Evolutionary conservation across 2,888 invertebrate genomes (phyloP), one percentile per base, ranked within the genome.

Genomic region (Euzetes globulus): DNA sequence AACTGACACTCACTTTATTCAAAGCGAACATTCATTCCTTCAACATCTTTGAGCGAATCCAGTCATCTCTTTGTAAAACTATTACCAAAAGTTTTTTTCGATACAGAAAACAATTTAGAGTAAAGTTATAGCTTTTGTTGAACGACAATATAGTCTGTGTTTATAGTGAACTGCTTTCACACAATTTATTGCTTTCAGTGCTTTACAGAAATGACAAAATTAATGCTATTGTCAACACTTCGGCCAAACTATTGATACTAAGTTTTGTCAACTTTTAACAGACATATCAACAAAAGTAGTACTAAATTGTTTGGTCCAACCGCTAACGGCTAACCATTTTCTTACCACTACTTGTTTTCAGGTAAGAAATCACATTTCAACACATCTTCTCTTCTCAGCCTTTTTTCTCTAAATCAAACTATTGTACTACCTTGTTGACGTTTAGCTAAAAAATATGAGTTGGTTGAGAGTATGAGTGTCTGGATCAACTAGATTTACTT

Each of bases 51-150:
- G 33, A 27, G 63, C 25, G 25, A 29, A 37, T 63, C 63, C 13
- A 63, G 63, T 63, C n/a, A 29, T n/a, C 33, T 63, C n/a, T 55
- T 33, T 13, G 33, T 33, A 29, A 60, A 63, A 63, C 63, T 63
- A 63, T 63, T 63, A 19, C 33, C 29, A 63, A 63, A 33, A 19
- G 19, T 63, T 22, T 63, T 27, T 29, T 33, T 55, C 22, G 41
- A 41, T 63, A 9, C 27, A 17, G n/a, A 63, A 33, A 63, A 63
- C 37, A 63, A 37, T 63, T 63, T 63, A 11, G 63, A n/a, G 11
- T 63, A 63, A 63, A 63, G 63, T 63, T 63, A 63, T 63, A 63
- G 63, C 63, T 63, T 29, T 63, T 63, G 29, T 63, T 33, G 19
- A 63, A 37, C 55, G 15, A 63, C 37, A 63, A 33, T 33, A 29